Evolutionary conservation across 2,797 vertebrate species (phyloP).

Genomic region (Anguilla anguilla): DNA sequence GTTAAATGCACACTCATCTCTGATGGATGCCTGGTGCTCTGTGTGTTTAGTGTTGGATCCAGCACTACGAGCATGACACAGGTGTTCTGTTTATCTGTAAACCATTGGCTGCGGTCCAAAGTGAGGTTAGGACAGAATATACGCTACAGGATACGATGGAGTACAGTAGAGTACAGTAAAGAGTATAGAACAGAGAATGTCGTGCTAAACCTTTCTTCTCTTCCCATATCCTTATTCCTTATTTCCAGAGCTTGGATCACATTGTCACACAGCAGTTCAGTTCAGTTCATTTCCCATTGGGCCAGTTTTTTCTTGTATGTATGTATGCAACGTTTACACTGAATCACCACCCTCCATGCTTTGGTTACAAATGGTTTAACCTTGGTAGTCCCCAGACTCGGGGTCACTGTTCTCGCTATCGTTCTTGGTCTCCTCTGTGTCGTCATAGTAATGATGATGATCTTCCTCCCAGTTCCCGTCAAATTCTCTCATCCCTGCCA

Average conservation of each 20-base stretch:
- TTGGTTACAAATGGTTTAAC: slow-evolving; percentile 25
- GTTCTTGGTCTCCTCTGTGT: slow-evolving; percentile 35
- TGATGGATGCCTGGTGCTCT: no score
- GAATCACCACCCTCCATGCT: slow-evolving; percentile 1
- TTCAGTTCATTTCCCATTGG: not conserved
- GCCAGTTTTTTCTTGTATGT: slow-evolving; percentile 5
- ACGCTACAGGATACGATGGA: no score
- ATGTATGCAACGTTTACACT: not conserved
- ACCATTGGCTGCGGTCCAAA: no score
- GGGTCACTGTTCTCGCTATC: slow-evolving; percentile 39
- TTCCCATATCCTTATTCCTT: not conserved
- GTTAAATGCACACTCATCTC: no score
- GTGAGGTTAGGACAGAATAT: no score
- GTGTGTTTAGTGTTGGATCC: no score
- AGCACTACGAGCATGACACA: no score
- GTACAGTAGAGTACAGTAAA: no score
- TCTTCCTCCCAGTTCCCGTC: slow-evolving; percentile 34
- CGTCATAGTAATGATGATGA: slow-evolving; percentile 26
- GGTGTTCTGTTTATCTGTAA: no score
- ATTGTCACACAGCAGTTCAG: no score
- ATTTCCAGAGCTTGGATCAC: not conserved
- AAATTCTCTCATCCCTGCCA: slow-evolving; percentile 24
- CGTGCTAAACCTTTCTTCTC: no score
- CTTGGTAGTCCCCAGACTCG: slow-evolving; percentile 48
- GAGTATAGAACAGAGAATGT: no score